These are phyloP conservation scores for Monopis laevigella DNA, from an alignment of 2,888 invertebrate species.

Conservation along the genomic window DNA sequence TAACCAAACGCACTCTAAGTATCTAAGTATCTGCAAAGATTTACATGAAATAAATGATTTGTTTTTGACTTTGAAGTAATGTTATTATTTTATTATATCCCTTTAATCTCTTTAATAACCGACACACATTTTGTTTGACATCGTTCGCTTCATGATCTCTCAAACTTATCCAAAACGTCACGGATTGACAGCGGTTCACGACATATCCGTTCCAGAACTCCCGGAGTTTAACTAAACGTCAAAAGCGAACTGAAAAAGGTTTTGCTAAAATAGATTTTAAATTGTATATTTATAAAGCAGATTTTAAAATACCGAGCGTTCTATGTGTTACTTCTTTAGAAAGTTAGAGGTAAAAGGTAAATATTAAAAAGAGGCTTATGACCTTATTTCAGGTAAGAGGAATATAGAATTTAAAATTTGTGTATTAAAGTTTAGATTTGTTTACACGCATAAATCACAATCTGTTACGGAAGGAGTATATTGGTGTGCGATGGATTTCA, in stretches of 20 bases:
- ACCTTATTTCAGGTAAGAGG: background rate
- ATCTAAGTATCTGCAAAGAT: too few relatives aligned
- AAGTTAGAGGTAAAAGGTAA: background rate
- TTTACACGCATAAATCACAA: background rate
- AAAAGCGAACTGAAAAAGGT: too few relatives aligned
- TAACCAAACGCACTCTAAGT: too few relatives aligned
- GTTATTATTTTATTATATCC: too few relatives aligned
- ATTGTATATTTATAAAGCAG: background rate
- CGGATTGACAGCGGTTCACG: slow-evolving; percentile 60
- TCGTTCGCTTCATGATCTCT: slow-evolving; percentile 52
- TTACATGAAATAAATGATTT: too few relatives aligned
- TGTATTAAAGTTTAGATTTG: slow-evolving; percentile 9
- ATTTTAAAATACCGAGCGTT: background rate
- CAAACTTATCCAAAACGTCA: slow-evolving; percentile 57
- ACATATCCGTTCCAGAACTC: slow-evolving; percentile 45
- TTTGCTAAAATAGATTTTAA: background rate
- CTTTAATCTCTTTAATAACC: too few relatives aligned
- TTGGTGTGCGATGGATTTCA: slow-evolving; percentile 64
- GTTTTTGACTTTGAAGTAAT: too few relatives aligned
- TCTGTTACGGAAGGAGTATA: slow-evolving; percentile 54
- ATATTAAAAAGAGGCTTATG: slow-evolving; percentile 12
- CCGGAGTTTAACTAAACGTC: too few relatives aligned
- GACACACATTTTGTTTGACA: slow-evolving; percentile 33
- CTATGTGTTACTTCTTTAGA: background rate
- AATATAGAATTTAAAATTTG: background rate